These are phyloP conservation scores for Natrix natrix DNA, from an alignment of 2,797 vertebrate species.

Conservation along the genomic window DNA sequence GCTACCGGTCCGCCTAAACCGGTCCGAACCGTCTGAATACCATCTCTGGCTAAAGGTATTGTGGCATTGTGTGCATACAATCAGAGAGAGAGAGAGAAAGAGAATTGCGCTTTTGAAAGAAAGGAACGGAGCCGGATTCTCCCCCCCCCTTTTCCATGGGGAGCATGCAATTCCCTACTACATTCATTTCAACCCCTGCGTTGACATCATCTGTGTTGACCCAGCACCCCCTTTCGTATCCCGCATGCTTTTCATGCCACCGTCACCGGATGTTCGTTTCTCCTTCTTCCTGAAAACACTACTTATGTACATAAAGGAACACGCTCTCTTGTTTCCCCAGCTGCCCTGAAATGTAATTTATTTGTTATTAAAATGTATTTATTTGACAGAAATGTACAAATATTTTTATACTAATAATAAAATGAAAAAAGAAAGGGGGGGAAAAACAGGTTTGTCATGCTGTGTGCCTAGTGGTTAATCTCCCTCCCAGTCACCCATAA, in stretches of 20 bases:
- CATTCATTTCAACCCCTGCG: neutral
- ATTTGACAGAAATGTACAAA: conserved; percentile 77
- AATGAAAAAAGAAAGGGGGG: conserved; percentile 44
- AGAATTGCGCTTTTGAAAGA: neutral
- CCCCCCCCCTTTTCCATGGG: conserved; percentile 2
- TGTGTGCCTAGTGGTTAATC: neutral
- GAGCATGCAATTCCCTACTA: conserved; percentile 14
- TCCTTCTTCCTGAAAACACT: neutral
- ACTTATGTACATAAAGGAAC: conserved; percentile 11
- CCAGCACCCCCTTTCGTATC: neutral
- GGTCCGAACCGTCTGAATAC: too few species aligned
- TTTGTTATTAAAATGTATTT: conserved; percentile 74
- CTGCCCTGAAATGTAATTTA: conserved; percentile 68
- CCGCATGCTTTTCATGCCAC: conserved; percentile 7
- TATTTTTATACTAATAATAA: conserved; percentile 81
- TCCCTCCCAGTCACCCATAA: neutral
- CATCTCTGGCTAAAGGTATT: neutral
- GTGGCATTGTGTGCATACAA: neutral
- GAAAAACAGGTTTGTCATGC: neutral
- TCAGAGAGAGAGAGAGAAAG: neutral
- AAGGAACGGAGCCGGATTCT: neutral
- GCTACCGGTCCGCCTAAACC: too few species aligned
- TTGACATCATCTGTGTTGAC: neutral
- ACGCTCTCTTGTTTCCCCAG: neutral
- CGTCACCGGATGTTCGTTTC: neutral